Percentiles rank a stretch among this genome's conserved stretches.
These are phyloP conservation scores for Bufo gargarizans DNA, from an alignment of 2,113 vertebrate species.

Conservation along the genomic window DNA sequence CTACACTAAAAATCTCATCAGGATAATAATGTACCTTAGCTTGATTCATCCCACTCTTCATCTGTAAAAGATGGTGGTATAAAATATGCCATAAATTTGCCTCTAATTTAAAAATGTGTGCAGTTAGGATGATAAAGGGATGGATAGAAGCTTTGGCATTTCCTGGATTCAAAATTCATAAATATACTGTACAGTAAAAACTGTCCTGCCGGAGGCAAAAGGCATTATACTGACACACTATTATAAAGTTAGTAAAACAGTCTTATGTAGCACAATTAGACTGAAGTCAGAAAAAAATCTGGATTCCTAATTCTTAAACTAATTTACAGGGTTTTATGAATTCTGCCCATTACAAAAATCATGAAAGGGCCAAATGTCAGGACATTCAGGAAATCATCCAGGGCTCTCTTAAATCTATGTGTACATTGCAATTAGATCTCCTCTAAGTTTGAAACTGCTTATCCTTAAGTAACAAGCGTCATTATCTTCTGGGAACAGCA, in stretches of 20 bases:
- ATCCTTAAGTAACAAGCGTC: neutral
- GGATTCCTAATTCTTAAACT: neutral
- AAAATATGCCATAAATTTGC: conserved; percentile 19
- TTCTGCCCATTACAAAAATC: neutral
- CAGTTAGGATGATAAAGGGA: neutral
- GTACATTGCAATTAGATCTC: no score
- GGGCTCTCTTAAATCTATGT: no score
- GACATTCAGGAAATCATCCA: neutral
- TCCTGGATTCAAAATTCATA: neutral
- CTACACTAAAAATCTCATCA: conserved; percentile 19
- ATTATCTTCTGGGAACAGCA: neutral
- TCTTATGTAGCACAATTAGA: neutral
- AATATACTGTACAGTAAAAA: conserved; percentile 2
- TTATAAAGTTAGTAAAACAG: conserved; percentile 7
- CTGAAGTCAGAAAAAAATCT: neutral
- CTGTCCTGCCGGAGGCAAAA: neutral
- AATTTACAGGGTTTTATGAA: neutral
- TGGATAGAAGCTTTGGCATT: neutral
- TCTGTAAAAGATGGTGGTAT: conserved; percentile 9
- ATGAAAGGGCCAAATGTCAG: neutral
- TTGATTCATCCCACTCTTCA: conserved; percentile 26
- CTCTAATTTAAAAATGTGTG: neutral
- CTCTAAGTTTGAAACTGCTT: neutral
- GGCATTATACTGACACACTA: neutral
- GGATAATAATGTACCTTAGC: conserved; percentile 1